Evolutionary conservation across 2,797 vertebrate genomes (phyloP), one percentile per base, ranked within the genome.

Genomic region (Cygnus olor): DNA sequence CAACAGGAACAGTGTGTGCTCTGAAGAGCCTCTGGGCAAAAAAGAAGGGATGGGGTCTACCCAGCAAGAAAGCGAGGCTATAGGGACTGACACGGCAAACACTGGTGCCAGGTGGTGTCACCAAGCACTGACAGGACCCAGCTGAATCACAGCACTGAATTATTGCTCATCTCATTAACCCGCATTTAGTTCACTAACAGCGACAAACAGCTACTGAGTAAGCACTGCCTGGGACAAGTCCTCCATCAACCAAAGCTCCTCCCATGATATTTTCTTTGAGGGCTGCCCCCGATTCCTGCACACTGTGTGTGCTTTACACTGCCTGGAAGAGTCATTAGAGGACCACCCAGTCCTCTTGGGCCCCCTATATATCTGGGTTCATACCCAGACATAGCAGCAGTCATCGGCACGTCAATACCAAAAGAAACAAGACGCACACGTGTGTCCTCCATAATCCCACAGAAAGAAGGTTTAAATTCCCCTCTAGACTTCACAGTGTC

Each of bases 341-440:
- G 69, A 74, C n/a, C 51, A 61, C 66, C 9, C 44, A 8, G 30
- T 4, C 49, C 18, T 40, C 47, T 9, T 13, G 28, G 74, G 64
- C 73, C 63, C 85, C 64, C 81, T 12, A 0, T 12, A 4, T 3
- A 6, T 14, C 1, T 32, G 16, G 30, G 28, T 16, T 72, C 71
- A 60, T 53, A 65, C 16, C 64, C 77, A 42, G 17, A 15, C 19
- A 25, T 0, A 36, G 47, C 30, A 82, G 45, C 69, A 40, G 14
- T 7, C 30, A 66, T 49, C 72, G 11, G 24, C 7, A 53, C 6
- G 1, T 18, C 18, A 3, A 5, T 5, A 10, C 13, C 51, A 32
- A 8, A 58, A 65, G 51, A 57, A 72, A 40, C 1, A n/a, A 66
- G 64, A 60, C 0, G 0, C 40, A 71, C 1, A 0, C 8, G 45